phyloP scores from a whole-genome alignment of 1,140 invertebrate species.

The Caerostris darwini region DNA sequence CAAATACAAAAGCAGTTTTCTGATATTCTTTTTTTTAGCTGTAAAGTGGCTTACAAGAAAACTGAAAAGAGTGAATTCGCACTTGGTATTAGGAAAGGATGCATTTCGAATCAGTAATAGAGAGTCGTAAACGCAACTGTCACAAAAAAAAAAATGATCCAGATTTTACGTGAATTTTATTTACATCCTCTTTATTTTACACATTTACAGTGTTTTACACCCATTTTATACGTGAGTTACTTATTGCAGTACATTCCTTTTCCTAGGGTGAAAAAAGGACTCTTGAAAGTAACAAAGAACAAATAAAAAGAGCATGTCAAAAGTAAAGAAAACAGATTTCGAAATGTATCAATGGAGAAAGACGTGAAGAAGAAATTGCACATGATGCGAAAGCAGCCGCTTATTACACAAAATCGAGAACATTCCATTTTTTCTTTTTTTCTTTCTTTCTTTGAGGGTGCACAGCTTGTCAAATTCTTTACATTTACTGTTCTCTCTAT shows the following conservation, averaged over 20 bases:
- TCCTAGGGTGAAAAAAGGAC: too few species aligned
- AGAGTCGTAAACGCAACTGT: constrained; percentile 59
- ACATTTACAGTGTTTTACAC: constrained; percentile 38
- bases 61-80: background rate
- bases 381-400: constrained; percentile 59
- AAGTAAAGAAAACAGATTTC: constrained; percentile 44
- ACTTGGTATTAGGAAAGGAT: background rate
- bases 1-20: too few species aligned
- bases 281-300: too few species aligned
- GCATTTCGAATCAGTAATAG: constrained; percentile 8
- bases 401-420: constrained; percentile 29
- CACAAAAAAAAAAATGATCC: constrained; percentile 24
- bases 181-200: constrained; percentile 31
- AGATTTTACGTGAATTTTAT: constrained; percentile 41
- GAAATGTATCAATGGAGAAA: constrained; percentile 40
- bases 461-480: constrained; percentile 60
- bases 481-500: constrained; percentile 58
- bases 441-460: background rate
- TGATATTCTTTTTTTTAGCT: background rate
- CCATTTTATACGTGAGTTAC: constrained; percentile 59
- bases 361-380: constrained; percentile 60
- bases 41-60: background rate
- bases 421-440: background rate
- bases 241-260: constrained; percentile 7
- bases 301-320: background rate